Conservation (phyloP, 2,888 invertebrate species). For the Aradus depressus region DNA sequence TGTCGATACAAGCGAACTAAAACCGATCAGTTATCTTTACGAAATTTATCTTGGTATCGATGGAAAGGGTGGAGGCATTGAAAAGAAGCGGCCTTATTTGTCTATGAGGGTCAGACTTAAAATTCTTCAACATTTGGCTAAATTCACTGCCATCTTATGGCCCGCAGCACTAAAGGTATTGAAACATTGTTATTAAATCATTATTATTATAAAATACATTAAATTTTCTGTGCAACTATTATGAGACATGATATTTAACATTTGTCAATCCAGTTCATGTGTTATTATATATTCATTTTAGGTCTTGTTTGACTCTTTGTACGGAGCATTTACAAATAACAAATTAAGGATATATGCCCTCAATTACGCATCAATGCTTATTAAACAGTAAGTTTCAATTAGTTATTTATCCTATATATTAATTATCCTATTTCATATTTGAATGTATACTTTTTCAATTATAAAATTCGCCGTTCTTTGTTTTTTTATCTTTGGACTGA, state of each 20-base stretch:
- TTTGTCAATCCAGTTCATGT: background rate
- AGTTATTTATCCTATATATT: background rate
- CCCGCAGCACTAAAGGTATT: conserved; percentile 69
- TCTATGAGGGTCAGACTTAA: conserved; percentile 76
- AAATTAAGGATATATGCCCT: conserved; percentile 70
- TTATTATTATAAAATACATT: background rate
- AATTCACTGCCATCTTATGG: conserved; percentile 53
- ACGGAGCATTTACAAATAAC: conserved; percentile 69
- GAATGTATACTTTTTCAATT: conserved; percentile 1
- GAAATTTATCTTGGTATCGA: conserved; percentile 25
- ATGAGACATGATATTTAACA: background rate
- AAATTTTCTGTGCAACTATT: background rate
- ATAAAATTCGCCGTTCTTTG: background rate
- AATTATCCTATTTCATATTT: background rate
- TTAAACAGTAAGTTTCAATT: conserved; percentile 55
- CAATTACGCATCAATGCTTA: conserved; percentile 68
- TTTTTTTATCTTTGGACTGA: no score
- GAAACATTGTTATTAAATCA: background rate
- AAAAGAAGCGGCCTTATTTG: conserved; percentile 62
- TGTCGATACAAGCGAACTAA: conserved; percentile 2
- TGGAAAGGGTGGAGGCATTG: conserved; percentile 26
- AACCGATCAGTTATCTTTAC: conserved; percentile 20
- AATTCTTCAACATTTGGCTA: conserved; percentile 69
- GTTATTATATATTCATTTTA: conserved; percentile 33
- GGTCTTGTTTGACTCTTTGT: conserved; percentile 79